These are phyloP conservation scores for Mesodorylaimus sp. DNA, from an alignment of 2,888 invertebrate genomes.

Conservation along the genomic window DNA sequence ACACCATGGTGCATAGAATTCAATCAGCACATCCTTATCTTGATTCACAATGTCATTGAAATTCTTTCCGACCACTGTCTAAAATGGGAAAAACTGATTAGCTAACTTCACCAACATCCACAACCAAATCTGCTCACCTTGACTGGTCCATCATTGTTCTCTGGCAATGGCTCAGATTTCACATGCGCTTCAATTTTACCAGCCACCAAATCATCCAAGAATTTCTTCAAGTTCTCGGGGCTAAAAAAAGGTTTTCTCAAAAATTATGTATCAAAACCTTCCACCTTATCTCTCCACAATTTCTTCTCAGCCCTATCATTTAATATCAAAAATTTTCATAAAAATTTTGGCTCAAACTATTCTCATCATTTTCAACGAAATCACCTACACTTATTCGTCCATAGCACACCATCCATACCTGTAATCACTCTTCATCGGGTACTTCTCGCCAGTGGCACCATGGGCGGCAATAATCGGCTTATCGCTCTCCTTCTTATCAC, in stretches of 20 bases:
- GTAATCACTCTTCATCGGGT: slow-evolving; percentile 69
- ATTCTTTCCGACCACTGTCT: slow-evolving; percentile 82
- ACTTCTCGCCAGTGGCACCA: slow-evolving; percentile 68
- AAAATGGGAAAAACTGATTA: slow-evolving; percentile 14
- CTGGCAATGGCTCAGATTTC: slow-evolving; percentile 84
- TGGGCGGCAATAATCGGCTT: slow-evolving; percentile 72
- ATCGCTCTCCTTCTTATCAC: slow-evolving; percentile 56
- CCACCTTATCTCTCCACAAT: too few relatives aligned
- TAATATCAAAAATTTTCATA: background rate
- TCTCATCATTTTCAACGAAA: too few relatives aligned
- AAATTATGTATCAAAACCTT: too few relatives aligned
- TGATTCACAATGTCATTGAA: slow-evolving; percentile 85
- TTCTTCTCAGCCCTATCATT: slow-evolving; percentile 8
- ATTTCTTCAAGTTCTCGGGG: slow-evolving; percentile 60
- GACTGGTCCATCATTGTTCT: slow-evolving; percentile 49
- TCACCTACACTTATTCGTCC: too few relatives aligned
- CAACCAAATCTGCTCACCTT: slow-evolving; percentile 27
- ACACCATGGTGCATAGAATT: slow-evolving; percentile 98
- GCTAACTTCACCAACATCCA: too few relatives aligned
- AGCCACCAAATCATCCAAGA: slow-evolving; percentile 60
- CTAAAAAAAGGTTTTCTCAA: slow-evolving; percentile 34
- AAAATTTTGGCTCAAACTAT: too few relatives aligned
- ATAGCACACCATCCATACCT: too few relatives aligned
- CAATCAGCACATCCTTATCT: slow-evolving; percentile 75
- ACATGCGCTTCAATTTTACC: slow-evolving; percentile 71